A percentile compares a stretch with the other conserved stretches of the same genome.
Conservation (phyloP, 2,797 vertebrate species). For the Sciurus carolinensis region DNA sequence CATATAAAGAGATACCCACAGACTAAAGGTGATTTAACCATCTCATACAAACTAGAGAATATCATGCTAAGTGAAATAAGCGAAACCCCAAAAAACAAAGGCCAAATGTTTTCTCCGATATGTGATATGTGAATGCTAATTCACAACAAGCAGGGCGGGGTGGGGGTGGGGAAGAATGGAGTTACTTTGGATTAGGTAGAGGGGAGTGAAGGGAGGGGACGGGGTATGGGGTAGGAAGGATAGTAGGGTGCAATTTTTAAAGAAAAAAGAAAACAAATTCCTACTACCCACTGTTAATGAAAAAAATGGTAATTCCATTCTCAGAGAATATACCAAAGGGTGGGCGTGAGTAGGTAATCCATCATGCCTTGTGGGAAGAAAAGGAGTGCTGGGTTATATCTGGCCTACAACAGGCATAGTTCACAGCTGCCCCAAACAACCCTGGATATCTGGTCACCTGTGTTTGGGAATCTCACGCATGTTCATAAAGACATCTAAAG, state of each 20-base stretch:
- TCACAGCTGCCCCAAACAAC: fast-evolving
- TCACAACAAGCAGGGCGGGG: no score
- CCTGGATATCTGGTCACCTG: not conserved
- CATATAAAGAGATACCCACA: no score
- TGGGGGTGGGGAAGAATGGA: no score
- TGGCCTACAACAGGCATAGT: not conserved
- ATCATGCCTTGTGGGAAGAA: not conserved
- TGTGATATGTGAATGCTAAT: no score
- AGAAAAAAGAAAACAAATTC: not conserved
- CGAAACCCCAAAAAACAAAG: no score
- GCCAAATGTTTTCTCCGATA: no score
- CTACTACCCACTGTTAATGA: not conserved
- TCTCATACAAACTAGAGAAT: no score
- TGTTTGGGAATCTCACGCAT: not conserved
- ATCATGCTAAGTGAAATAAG: no score
- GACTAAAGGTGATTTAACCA: no score
- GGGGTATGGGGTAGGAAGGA: no score
- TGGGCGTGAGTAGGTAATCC: not conserved
- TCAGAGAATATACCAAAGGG: not conserved
- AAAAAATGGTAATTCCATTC: not conserved
- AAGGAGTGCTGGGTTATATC: not conserved
- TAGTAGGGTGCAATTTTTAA: not conserved
- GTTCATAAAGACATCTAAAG: not conserved
- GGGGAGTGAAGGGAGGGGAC: no score
- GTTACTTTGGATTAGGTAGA: no score